These are phyloP conservation scores for Sebastes oblongus DNA, from an alignment of 2,797 vertebrate genomes.

Conservation along the genomic window DNA sequence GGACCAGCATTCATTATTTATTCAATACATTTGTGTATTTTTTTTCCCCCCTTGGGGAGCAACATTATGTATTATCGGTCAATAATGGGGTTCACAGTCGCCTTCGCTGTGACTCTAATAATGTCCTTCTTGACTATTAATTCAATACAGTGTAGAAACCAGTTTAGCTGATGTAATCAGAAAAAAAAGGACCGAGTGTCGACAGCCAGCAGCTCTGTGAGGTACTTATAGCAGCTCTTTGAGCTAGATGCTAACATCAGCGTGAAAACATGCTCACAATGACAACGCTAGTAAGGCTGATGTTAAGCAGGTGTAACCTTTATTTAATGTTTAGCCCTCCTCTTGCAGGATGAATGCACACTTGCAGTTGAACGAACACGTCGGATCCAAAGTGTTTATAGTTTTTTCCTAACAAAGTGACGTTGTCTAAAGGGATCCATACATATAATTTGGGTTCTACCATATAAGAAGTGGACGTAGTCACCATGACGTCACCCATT, in stretches of 20 bases:
- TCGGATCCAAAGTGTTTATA: too few relatives aligned
- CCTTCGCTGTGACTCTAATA: background rate
- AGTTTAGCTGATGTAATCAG: background rate
- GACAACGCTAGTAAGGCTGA: background rate
- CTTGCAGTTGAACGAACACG: background rate
- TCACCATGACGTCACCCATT: too few relatives aligned
- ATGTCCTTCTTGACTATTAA: background rate
- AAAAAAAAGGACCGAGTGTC: too few relatives aligned
- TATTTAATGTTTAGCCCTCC: background rate
- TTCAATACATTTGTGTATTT: constrained; percentile 33
- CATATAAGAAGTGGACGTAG: too few relatives aligned
- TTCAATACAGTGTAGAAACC: background rate
- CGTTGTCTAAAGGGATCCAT: too few relatives aligned
- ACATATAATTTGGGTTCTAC: too few relatives aligned
- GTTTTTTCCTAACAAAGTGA: too few relatives aligned
- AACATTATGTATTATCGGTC: constrained; percentile 6
- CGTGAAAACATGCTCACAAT: background rate
- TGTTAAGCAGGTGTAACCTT: background rate
- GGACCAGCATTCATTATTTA: constrained; percentile 38
- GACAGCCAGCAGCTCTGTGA: background rate
- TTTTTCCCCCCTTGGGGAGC: background rate
- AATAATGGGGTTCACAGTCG: constrained; percentile 10
- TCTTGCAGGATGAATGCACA: background rate
- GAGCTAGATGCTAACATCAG: background rate
- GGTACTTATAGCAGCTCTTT: background rate